Evolutionary conservation across 2,888 invertebrate species (phyloP).

Genomic region (Amphipyra berbera): DNA sequence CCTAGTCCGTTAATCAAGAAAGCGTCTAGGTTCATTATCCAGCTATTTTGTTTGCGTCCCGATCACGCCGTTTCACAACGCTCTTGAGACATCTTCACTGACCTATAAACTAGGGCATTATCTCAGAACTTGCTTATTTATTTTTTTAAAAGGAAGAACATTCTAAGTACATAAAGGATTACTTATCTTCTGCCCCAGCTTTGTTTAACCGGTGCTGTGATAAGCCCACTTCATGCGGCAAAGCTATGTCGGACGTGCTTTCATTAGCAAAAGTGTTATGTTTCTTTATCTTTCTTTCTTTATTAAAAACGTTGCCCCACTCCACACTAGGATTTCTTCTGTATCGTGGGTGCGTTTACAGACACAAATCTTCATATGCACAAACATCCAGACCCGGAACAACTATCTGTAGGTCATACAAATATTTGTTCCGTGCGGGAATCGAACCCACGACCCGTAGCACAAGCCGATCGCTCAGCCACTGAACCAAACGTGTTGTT

Average conservation of each 20-base stretch:
- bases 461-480: too few relatives aligned
- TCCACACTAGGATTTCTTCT: too few relatives aligned
- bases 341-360: too few relatives aligned
- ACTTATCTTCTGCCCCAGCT: slow-evolving; percentile 34
- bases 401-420: too few relatives aligned
- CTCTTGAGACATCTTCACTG: slow-evolving; percentile 23
- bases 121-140: slow-evolving; percentile 25
- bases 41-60: slow-evolving; percentile 49
- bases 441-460: too few relatives aligned
- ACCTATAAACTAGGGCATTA: slow-evolving; percentile 39
- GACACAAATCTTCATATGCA: too few relatives aligned
- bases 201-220: slow-evolving; percentile 25
- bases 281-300: background rate
- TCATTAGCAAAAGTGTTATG: slow-evolving; percentile 42
- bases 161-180: slow-evolving; percentile 41
- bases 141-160: slow-evolving; percentile 27
- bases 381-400: too few relatives aligned
- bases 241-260: slow-evolving; percentile 32
- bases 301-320: too few relatives aligned
- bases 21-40: slow-evolving; percentile 53
- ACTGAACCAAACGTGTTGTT: too few relatives aligned
- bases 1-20: slow-evolving; percentile 46
- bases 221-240: slow-evolving; percentile 37
- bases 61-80: slow-evolving; percentile 32
- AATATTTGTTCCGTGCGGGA: too few relatives aligned